Evolutionary conservation across 2,797 vertebrate genomes (phyloP), one percentile per base, ranked within the genome.

Genomic region (Orestias chungarensis): DNA sequence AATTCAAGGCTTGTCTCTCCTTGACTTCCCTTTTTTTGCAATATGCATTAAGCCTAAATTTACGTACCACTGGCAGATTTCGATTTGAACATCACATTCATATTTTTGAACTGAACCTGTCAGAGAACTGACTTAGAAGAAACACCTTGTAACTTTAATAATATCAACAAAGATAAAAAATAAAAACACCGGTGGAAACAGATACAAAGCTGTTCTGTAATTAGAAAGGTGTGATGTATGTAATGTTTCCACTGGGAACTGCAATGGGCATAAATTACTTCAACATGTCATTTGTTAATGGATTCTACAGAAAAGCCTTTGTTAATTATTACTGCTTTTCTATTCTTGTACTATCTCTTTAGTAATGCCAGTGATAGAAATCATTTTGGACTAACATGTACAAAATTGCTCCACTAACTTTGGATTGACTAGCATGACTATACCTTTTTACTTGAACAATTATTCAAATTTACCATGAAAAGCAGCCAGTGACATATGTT

Each of bases 401-500:
- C n/a, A 61, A 11, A 6, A 4, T n/a, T 40, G 59, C 38, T 40
- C 23, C 6, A 50, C 14, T 62, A 31, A 62, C 38, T 40, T 43
- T 43, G 31, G 33, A 25, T 42, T 29, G 4, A 40, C n/a, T 27
- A 38, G 15, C 18, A 8, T 29, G 44, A 64, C 35, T 11, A 10
- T 42, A 27, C 14, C 12, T n/a, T 18, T 8, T 54, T 54, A 11
- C 23, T 66, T 31, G 10, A 40, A 61, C 57, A 61, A 12, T 40
- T 61, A 38, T 33, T 66, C 29, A n/a, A 55, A 42, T 17, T 43
- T 50, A 0, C 23, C 23, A 50, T 52, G 54, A 64, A 57, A 72
- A 59, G n/a, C 71, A 65, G 54, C n/a, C 65, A 47, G 55, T 82
- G 38, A 62, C 44, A 52, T 73, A 40, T 11, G 38, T 40, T 15